A percentile compares a stretch with the other conserved stretches of the same genome.
phyloP scores from a whole-genome alignment of 1,140 invertebrate species.

The Frieseomelitta varia region DNA sequence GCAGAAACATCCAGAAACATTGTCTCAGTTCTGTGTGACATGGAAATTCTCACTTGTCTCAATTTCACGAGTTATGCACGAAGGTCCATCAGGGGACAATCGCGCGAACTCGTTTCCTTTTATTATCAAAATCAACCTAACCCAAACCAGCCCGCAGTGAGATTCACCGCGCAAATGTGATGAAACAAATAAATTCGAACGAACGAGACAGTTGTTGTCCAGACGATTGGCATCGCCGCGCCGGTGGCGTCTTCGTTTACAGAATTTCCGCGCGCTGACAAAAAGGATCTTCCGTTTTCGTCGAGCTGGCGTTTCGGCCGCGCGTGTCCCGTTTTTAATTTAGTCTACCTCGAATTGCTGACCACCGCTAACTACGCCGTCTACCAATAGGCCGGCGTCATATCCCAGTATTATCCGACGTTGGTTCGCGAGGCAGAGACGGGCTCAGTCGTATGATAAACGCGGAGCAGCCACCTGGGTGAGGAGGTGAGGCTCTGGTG shows the following conservation, averaged over 20 bases:
- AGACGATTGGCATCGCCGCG: too few species aligned
- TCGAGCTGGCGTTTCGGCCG: slow-evolving; percentile 18
- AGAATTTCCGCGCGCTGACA: slow-evolving; percentile 1
- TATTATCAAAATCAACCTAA: neutral
- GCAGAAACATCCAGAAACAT: too few species aligned
- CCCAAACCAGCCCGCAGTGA: too few species aligned
- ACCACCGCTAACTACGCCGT: slow-evolving; percentile 44
- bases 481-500: slow-evolving; percentile 5
- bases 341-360: slow-evolving; percentile 65
- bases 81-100: too few species aligned
- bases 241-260: neutral
- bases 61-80: too few species aligned
- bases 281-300: slow-evolving; percentile 1
- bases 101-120: neutral
- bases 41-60: neutral
- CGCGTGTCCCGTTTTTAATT: slow-evolving; percentile 70
- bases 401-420: slow-evolving; percentile 61
- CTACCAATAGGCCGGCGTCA: slow-evolving; percentile 60
- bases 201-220: neutral
- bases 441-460: slow-evolving; percentile 66
- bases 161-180: fast-evolving
- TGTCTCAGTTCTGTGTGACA: too few species aligned
- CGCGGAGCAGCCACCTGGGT: slow-evolving; percentile 57
- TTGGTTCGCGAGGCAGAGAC: slow-evolving; percentile 35
- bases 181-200: neutral